A percentile compares a stretch with the other conserved stretches of the same genome.
Evolutionary conservation across 2,113 vertebrate species (phyloP).

Genomic region (Tauraco erythrolophus): DNA sequence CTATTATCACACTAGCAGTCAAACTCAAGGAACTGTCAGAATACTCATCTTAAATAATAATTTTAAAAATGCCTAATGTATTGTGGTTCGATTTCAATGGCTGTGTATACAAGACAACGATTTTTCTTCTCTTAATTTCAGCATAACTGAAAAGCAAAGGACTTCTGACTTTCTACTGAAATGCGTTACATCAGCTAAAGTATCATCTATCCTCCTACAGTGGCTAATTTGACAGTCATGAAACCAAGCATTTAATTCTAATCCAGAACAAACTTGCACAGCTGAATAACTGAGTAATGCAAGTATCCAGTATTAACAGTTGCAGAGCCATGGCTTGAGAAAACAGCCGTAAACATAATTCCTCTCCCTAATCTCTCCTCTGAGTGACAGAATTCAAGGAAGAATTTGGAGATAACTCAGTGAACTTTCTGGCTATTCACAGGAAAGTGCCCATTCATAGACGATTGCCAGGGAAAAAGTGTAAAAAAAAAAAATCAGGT

Average conservation of each 20-base stretch:
- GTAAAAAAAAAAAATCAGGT: too few relatives aligned
- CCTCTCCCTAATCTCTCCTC: too few relatives aligned
- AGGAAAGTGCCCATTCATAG: too few relatives aligned
- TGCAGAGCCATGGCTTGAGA: neutral
- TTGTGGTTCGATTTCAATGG: neutral
- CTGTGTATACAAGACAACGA: neutral
- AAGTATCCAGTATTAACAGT: neutral
- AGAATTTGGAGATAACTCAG: too few relatives aligned
- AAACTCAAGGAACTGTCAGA: neutral
- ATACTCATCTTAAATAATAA: neutral
- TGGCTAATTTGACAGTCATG: neutral
- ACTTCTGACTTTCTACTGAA: neutral
- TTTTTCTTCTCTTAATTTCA: neutral
- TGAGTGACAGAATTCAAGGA: too few relatives aligned
- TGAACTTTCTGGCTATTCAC: too few relatives aligned
- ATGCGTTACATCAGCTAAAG: neutral
- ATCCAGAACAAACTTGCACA: neutral
- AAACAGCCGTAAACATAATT: too few relatives aligned
- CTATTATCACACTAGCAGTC: neutral
- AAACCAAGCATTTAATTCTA: neutral
- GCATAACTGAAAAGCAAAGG: neutral
- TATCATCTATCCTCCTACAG: neutral
- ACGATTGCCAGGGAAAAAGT: too few relatives aligned
- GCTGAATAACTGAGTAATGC: neutral
- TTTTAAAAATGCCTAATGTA: neutral